Percentiles rank a stretch among this genome's conserved stretches.
phyloP scores from a whole-genome alignment of 2,113 vertebrate species.

The Psittacula cyanocephala region DNA sequence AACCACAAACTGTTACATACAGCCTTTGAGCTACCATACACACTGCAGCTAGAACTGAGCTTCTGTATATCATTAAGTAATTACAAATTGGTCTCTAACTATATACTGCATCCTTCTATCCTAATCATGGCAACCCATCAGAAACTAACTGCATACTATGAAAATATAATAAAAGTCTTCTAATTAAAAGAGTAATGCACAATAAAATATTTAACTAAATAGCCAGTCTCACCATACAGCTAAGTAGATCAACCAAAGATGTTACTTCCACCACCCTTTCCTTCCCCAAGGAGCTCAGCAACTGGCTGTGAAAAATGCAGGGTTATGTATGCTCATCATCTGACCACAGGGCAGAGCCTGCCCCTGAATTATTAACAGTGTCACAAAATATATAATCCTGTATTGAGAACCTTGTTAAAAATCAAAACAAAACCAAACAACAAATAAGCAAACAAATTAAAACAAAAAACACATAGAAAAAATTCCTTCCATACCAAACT shows the following conservation, averaged over 20 bases:
- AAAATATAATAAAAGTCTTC: not conserved
- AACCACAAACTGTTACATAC: not conserved
- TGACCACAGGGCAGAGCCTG: not conserved
- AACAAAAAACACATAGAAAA: fast-evolving
- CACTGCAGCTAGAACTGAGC: not conserved
- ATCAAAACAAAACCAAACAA: not conserved
- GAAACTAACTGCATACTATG: not conserved
- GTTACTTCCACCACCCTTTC: not conserved
- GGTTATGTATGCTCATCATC: not conserved
- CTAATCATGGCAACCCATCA: not conserved
- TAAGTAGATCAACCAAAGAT: not conserved
- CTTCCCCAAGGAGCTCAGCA: not conserved
- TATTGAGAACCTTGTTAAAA: not conserved
- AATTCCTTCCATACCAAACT: not conserved
- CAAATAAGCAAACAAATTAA: not conserved
- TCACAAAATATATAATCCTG: not conserved
- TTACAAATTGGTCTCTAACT: not conserved
- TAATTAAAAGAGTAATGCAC: not conserved
- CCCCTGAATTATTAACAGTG: not conserved
- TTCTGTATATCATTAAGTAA: not conserved
- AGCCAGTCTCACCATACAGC: not conserved
- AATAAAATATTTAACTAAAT: not conserved
- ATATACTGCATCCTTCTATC: not conserved
- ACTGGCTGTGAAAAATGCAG: not conserved
- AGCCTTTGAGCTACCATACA: not conserved